phyloP scores from a whole-genome alignment of 2,797 vertebrate genomes.

The Valencia hispanica region DNA sequence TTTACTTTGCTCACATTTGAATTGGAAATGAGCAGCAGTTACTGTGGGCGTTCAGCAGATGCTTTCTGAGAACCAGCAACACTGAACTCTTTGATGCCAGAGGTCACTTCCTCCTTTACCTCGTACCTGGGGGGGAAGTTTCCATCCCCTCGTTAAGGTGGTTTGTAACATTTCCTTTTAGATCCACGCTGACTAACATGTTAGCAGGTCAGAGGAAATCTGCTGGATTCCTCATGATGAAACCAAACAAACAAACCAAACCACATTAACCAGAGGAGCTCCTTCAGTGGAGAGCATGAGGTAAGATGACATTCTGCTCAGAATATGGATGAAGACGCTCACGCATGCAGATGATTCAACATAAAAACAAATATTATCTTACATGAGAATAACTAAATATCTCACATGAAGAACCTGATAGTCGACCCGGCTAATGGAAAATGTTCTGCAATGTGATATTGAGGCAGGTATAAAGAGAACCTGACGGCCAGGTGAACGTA shows the following conservation, averaged over 20 bases:
- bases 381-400: background rate
- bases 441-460: background rate
- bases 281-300: background rate
- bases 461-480: background rate
- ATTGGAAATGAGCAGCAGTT: slow-evolving; percentile 17
- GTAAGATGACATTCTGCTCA: background rate
- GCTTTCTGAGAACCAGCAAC: background rate
- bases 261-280: background rate
- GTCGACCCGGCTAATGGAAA: background rate
- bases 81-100: slow-evolving; percentile 2
- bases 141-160: background rate
- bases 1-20: slow-evolving; percentile 17
- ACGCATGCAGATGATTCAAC: background rate
- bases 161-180: background rate
- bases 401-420: background rate
- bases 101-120: slow-evolving; percentile 4
- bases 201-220: background rate
- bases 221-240: background rate
- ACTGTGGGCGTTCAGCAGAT: background rate
- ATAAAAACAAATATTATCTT: background rate
- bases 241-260: no score
- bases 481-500: slow-evolving; percentile 12
- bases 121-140: background rate
- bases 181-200: background rate
- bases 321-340: background rate